A percentile compares a stretch with the other conserved stretches of the same genome.
These are phyloP conservation scores for Zophobas atratus DNA, from an alignment of 1,140 invertebrate species.

Conservation along the genomic window DNA sequence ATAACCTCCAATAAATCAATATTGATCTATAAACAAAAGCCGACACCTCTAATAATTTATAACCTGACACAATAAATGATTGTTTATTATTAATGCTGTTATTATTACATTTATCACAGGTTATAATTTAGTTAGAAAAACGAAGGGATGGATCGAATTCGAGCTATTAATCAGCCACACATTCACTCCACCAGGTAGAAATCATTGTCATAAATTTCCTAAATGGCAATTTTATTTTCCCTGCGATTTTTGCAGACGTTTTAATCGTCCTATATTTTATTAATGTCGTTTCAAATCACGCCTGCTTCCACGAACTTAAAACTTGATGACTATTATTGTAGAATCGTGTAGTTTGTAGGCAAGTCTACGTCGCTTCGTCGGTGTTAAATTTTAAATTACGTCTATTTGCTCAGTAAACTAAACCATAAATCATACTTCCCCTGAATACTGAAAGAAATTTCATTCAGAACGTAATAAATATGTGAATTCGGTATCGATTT, in stretches of 20 bases:
- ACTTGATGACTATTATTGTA: too few relatives aligned
- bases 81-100: conserved; percentile 8
- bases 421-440: too few relatives aligned
- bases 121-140: conserved; percentile 6
- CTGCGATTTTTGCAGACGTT: conserved; percentile 21
- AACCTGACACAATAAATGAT: conserved; percentile 19
- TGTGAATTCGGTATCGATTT: background rate
- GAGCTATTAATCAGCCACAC: conserved; percentile 25
- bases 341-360: too few relatives aligned
- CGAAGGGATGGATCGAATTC: background rate
- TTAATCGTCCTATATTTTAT: conserved; percentile 19
- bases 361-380: too few relatives aligned
- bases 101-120: conserved; percentile 22
- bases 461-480: background rate
- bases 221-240: conserved; percentile 17
- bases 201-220: conserved; percentile 6
- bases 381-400: too few relatives aligned
- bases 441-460: too few relatives aligned
- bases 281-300: background rate
- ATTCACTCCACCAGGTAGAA: background rate
- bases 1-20: background rate
- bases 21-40: background rate
- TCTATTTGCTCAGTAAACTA: too few relatives aligned
- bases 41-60: background rate
- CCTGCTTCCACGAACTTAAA: background rate